Conservation (phyloP, 2,113 vertebrate species). For the Thunnus thynnus region DNA sequence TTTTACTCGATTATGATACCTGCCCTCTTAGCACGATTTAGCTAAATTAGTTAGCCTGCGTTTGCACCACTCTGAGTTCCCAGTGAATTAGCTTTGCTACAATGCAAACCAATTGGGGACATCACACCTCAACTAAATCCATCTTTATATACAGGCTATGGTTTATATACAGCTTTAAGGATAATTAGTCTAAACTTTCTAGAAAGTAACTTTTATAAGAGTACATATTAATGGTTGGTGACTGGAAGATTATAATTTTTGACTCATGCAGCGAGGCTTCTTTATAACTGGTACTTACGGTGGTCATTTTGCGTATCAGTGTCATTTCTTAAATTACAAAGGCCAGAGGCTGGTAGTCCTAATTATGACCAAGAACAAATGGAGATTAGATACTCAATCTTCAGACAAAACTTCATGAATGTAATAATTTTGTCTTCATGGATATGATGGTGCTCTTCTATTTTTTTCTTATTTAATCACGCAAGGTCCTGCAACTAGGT, state of each 20-base stretch:
- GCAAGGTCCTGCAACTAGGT: too few species aligned
- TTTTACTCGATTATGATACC: too few species aligned
- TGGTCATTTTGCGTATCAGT: conserved; percentile 15
- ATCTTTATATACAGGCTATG: too few species aligned
- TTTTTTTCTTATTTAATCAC: too few species aligned
- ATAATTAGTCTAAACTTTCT: not conserved
- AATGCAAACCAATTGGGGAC: too few species aligned
- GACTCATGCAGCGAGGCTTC: conserved; percentile 12
- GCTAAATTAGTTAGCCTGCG: too few species aligned
- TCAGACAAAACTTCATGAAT: not conserved
- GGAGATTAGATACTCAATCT: not conserved
- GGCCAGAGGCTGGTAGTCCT: not conserved
- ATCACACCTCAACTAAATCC: too few species aligned
- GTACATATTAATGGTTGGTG: too few species aligned
- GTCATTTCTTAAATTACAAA: conserved; percentile 9
- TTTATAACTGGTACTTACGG: conserved; percentile 25
- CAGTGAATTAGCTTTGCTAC: too few species aligned
- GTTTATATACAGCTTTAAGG: not conserved
- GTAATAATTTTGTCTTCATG: not conserved
- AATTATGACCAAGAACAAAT: conserved; percentile 1
- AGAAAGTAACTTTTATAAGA: not conserved
- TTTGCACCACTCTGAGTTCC: too few species aligned
- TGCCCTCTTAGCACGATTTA: too few species aligned
- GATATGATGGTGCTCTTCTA: too few species aligned
- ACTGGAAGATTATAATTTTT: not conserved